These are phyloP conservation scores for Bryconaethiops microstoma DNA, from an alignment of 2,797 vertebrate species.

Conservation along the genomic window DNA sequence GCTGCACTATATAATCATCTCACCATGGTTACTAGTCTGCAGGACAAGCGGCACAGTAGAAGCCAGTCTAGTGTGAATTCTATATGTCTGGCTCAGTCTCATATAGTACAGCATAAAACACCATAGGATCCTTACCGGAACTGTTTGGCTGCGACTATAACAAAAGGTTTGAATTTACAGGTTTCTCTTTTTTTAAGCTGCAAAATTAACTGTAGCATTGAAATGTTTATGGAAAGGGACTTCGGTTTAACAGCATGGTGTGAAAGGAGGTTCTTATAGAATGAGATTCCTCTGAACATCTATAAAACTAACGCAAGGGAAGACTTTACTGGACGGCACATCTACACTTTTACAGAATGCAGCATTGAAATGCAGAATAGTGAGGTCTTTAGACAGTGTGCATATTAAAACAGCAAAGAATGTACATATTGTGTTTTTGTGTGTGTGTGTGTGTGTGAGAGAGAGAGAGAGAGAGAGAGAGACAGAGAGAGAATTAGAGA, in stretches of 20 bases:
- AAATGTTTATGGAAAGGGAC: conserved; percentile 71
- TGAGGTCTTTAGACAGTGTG: conserved; percentile 63
- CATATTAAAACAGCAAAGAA: conserved; percentile 68
- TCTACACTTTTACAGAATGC: conserved; percentile 71
- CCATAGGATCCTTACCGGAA: conserved; percentile 53
- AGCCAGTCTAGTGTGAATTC: conserved; percentile 53
- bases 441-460: conserved; percentile 18
- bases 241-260: conserved; percentile 68
- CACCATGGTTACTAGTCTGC: conserved; percentile 60
- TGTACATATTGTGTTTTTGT: conserved; percentile 25
- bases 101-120: conserved; percentile 49
- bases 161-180: conserved; percentile 74
- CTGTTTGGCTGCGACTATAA: conserved; percentile 52
- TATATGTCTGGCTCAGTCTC: conserved; percentile 63
- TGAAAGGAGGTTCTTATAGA: conserved; percentile 67
- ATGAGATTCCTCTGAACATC: conserved; percentile 67
- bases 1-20: conserved; percentile 65
- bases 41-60: conserved; percentile 57
- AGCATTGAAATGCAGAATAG: conserved; percentile 67
- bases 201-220: conserved; percentile 69
- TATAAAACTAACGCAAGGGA: conserved; percentile 66
- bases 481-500: no score
- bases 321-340: conserved; percentile 66
- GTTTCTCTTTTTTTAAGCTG: conserved; percentile 57
- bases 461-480: no score